Percentiles rank a stretch among this genome's conserved stretches.
Conservation (phyloP, 1,140 invertebrate genomes). For the Megalopta genalis region DNA sequence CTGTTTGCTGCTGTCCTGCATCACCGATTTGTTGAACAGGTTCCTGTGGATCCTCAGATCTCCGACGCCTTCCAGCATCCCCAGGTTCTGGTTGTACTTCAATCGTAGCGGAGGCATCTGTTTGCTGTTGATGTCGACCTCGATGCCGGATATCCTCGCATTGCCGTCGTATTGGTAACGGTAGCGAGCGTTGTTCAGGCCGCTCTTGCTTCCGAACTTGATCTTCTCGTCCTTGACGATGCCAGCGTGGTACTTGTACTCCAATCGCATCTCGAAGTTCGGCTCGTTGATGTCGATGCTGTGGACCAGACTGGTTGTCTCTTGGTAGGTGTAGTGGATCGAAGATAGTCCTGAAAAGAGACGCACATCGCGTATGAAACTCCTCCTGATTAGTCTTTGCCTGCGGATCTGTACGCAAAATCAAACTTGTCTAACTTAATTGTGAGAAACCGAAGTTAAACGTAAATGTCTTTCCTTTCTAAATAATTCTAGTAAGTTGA, state of each 20-base stretch:
- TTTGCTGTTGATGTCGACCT: constrained; percentile 93
- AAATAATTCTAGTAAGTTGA: no score
- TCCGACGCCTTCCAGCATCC: constrained; percentile 90
- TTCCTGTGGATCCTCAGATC: constrained; percentile 92
- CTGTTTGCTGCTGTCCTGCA: constrained; percentile 92
- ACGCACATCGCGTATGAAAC: no score
- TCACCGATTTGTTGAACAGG: constrained; percentile 91
- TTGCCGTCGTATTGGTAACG: constrained; percentile 94
- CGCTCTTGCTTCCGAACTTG: constrained; percentile 91
- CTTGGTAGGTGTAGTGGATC: constrained; percentile 93
- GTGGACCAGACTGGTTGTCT: constrained; percentile 90
- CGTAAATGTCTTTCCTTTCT: no score
- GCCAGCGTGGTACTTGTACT: constrained; percentile 94
- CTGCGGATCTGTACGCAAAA: no score
- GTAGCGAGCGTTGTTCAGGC: constrained; percentile 91
- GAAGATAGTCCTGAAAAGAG: constrained; percentile 85
- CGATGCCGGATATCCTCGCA: constrained; percentile 90
- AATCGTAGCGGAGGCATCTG: constrained; percentile 85
- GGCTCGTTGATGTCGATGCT: constrained; percentile 91
- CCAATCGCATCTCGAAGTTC: constrained; percentile 91
- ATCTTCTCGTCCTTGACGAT: constrained; percentile 93
- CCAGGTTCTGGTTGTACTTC: constrained; percentile 93
- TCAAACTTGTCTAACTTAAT: no score
- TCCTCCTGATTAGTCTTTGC: no score
- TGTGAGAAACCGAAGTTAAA: no score